A percentile compares a stretch with the other conserved stretches of the same genome.
Evolutionary conservation across 2,888 invertebrate species (phyloP).

Genomic region (Omphaloscelis lunosa): DNA sequence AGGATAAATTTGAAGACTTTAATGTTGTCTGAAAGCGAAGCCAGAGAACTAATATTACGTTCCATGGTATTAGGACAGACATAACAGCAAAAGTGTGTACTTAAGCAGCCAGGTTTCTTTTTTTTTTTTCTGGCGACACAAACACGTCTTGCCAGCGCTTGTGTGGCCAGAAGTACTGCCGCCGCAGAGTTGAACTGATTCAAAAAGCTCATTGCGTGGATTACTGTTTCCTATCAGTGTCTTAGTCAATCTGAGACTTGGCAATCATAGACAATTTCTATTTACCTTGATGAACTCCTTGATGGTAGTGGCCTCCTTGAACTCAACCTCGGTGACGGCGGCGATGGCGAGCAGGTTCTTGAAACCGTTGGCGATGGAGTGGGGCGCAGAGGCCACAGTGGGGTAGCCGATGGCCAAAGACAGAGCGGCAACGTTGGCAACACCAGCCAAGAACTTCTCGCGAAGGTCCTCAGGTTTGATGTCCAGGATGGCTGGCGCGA

Average conservation of each 20-base stretch:
- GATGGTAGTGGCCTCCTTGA: slow-evolving; percentile 98
- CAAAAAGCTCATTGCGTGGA: background rate
- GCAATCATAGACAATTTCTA: background rate
- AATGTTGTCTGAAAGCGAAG: slow-evolving; percentile 85
- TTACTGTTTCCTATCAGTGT: background rate
- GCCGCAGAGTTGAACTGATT: too few relatives aligned
- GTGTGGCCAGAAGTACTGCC: background rate
- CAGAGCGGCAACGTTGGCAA: slow-evolving; percentile 97
- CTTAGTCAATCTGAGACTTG: background rate
- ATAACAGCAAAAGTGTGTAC: slow-evolving; percentile 46
- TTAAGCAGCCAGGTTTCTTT: background rate
- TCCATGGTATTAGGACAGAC: slow-evolving; percentile 82
- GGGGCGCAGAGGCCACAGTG: slow-evolving; percentile 98
- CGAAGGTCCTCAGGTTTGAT: slow-evolving; percentile 99
- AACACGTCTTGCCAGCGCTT: background rate
- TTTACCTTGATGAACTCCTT: slow-evolving; percentile 96
- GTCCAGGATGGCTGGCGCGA: slow-evolving; percentile 98
- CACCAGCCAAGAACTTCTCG: slow-evolving; percentile 97
- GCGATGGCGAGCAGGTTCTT: slow-evolving; percentile 99
- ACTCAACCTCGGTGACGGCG: slow-evolving; percentile 98
- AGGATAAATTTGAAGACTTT: slow-evolving; percentile 84
- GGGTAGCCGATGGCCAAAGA: slow-evolving; percentile 98
- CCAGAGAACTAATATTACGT: slow-evolving; percentile 71
- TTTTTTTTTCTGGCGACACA: background rate
- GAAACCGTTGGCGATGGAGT: slow-evolving; percentile 99